Evolutionary conservation across 1,140 invertebrate species (phyloP).

Genomic region (Fopius arisanus): DNA sequence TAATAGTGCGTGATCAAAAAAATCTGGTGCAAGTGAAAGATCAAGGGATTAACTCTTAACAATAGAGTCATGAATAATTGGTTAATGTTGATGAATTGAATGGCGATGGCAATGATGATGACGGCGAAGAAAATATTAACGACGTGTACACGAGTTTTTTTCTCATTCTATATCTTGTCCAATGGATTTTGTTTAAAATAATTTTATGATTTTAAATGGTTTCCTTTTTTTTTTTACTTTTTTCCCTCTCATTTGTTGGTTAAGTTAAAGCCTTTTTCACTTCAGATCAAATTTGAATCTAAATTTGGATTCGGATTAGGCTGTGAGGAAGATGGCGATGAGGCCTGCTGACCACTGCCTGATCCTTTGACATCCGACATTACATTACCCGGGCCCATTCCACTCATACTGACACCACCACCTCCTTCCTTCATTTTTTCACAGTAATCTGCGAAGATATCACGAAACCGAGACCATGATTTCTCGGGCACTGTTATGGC

Average conservation of each 20-base stretch:
- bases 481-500: conserved; percentile 98
- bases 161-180: not conserved
- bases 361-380: conserved; percentile 53
- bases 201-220: conserved; percentile 6
- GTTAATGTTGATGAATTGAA: conserved; percentile 19
- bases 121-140: conserved; percentile 31
- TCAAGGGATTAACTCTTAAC: not conserved
- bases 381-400: conserved; percentile 47
- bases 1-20: not conserved
- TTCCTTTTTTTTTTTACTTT: not conserved
- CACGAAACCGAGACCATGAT: conserved; percentile 95
- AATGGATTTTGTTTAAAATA: conserved; percentile 3
- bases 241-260: conserved; percentile 46
- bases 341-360: conserved; percentile 57
- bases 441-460: conserved; percentile 95
- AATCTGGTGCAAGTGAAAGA: not conserved
- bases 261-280: conserved; percentile 67
- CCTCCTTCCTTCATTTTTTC: conserved; percentile 84
- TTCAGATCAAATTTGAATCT: conserved; percentile 64
- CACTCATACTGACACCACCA: conserved; percentile 50
- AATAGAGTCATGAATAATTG: conserved; percentile 13
- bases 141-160: conserved; percentile 56
- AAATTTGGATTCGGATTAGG: conserved; percentile 63
- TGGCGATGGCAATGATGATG: conserved; percentile 32
- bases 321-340: conserved; percentile 59